phyloP scores from a whole-genome alignment of 2,113 vertebrate species.

The Benitochromis conjunctus region DNA sequence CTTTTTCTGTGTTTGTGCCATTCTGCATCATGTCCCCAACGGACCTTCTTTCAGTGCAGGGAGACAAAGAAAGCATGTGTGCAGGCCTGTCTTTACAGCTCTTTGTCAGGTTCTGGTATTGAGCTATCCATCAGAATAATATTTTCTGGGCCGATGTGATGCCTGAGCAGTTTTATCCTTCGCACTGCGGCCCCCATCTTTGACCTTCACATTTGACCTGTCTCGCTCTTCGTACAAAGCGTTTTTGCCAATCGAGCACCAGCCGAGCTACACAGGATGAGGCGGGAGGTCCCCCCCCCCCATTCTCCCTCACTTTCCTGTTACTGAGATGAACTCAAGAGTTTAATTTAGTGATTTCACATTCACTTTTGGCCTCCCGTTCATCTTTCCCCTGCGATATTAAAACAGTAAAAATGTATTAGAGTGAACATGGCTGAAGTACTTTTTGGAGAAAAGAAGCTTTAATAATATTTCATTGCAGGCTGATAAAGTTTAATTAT shows the following conservation, averaged over 20 bases:
- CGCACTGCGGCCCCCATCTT: background rate
- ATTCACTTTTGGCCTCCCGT: background rate
- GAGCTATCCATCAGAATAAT: constrained; percentile 7
- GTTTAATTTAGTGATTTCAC: background rate
- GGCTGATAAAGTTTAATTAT: background rate
- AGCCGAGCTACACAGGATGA: background rate
- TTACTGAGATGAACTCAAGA: background rate
- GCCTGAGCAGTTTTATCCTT: background rate
- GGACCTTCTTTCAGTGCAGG: background rate
- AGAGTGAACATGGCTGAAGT: background rate
- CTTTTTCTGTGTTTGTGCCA: background rate
- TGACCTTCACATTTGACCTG: background rate
- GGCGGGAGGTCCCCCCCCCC: background rate
- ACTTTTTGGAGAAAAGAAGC: background rate
- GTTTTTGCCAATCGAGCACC: background rate
- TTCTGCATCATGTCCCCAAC: background rate
- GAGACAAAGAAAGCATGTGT: background rate
- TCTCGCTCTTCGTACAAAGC: background rate
- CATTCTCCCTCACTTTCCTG: background rate
- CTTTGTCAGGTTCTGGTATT: background rate
- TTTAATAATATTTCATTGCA: background rate
- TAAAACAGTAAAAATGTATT: background rate
- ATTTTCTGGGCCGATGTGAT: background rate
- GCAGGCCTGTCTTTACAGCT: background rate
- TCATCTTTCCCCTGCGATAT: background rate